Percentiles rank a stretch among this genome's conserved stretches.
Evolutionary conservation across 2,797 vertebrate species (phyloP).

Genomic region (Anisognathus igniventris): DNA sequence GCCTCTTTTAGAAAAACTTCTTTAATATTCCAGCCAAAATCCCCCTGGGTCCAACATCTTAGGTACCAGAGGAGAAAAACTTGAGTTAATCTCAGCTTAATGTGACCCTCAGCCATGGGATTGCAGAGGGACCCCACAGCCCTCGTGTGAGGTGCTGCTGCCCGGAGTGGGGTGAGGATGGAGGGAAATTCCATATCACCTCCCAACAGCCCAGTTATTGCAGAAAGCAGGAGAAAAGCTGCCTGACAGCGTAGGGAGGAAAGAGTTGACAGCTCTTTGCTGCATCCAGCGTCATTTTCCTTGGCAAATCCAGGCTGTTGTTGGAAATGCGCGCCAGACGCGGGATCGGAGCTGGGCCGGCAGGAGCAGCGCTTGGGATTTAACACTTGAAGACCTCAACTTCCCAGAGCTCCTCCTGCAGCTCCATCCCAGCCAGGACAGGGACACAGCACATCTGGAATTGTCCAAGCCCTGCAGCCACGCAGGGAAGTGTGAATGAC

Average conservation of each 20-base stretch:
- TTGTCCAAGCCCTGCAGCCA: background rate
- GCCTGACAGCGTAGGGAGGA: background rate
- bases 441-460: background rate
- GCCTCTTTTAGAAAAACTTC: background rate
- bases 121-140: background rate
- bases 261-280: slow-evolving; percentile 35
- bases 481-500: background rate
- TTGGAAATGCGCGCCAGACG: background rate
- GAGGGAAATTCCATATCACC: accelerated
- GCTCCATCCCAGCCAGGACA: background rate
- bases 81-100: background rate
- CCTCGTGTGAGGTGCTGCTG: accelerated
- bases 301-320: slow-evolving; percentile 28
- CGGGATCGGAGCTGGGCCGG: background rate
- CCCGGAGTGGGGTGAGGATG: accelerated
- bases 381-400: slow-evolving; percentile 36
- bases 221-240: background rate
- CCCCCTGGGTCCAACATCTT: background rate
- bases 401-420: background rate
- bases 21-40: background rate
- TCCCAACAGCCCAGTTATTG: background rate
- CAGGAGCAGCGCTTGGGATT: background rate
- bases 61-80: background rate
- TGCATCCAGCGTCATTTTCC: background rate
- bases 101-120: accelerated